Evolutionary conservation across 2,888 invertebrate species (phyloP), one percentile per base, ranked within the genome.

Genomic region (Aphrophora alni): DNA sequence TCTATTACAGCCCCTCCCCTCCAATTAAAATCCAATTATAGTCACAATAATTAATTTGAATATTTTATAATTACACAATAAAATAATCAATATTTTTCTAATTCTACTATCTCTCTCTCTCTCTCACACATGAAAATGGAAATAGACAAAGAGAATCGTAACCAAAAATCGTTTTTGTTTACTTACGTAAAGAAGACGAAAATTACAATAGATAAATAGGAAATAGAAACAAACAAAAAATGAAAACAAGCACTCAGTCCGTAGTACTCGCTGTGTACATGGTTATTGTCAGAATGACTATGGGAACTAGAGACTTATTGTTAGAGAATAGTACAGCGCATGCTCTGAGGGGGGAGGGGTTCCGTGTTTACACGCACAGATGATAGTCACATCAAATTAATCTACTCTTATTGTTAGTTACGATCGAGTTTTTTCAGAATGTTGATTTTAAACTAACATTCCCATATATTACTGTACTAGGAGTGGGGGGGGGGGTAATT

Each of bases 301-400:
- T 59, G 59, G 21, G 14, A 44, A n/a, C n/a, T n/a, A n/a, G n/a
- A n/a, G n/a, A n/a, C n/a, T n/a, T n/a, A n/a, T n/a, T n/a, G n/a
- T n/a, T 3, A 10, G n/a, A 59, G 59, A 10, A 1, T n/a, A 14
- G 59, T 21, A 44, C 1, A 4, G 59, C 59, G 59, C 59, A 59
- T 59, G 59, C 21, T 8, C 59, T 3, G 2, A 21, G 21, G 21
- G 21, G 21, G 59, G 59, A 14, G 44, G 12, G 44, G 44, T 14
- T 59, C 59, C 59, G 59, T 59, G 59, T 59, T 59, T 59, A 59
- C 59, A 59, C 59, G 59, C 59, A 21, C 59, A 59, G 21, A 59
- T 21, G 21, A 59, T 59, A 21, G 59, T 59, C 21, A 3, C 59
- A 59, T 59, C 59, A 59, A n/a, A 59, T 59, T 59, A 59, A 59